Conservation (phyloP, 2,113 vertebrate species). For the Sclerurus mexicanus region DNA sequence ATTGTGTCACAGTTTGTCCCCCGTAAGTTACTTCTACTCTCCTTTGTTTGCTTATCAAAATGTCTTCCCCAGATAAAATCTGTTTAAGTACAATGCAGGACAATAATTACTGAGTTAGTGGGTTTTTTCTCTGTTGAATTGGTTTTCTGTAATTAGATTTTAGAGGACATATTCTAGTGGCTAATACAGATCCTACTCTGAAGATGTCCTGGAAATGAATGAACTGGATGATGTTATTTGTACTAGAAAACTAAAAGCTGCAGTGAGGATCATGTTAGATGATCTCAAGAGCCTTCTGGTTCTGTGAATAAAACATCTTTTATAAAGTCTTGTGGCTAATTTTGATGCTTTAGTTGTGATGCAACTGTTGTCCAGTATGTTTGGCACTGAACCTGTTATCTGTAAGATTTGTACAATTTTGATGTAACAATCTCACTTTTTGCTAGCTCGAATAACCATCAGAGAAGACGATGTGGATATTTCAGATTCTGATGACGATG, state of each 20-base stretch:
- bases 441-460: slow-evolving; percentile 83
- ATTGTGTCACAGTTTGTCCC: slow-evolving; percentile 87
- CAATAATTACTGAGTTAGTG: neutral
- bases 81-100: neutral
- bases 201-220: neutral
- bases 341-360: neutral
- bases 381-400: neutral
- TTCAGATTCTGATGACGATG: slow-evolving; percentile 94
- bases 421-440: neutral
- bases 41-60: neutral
- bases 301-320: neutral
- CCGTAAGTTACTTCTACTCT: slow-evolving; percentile 68
- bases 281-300: neutral
- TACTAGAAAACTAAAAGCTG: neutral
- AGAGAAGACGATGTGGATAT: slow-evolving; percentile 88
- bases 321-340: neutral
- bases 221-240: neutral
- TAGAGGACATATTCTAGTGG: neutral
- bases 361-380: neutral
- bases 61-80: neutral
- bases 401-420: neutral
- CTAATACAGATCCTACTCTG: neutral
- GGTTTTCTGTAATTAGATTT: neutral
- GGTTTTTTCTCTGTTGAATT: neutral
- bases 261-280: neutral